Evolutionary conservation across 2,888 invertebrate species (phyloP).

Genomic region (Troides helena): DNA sequence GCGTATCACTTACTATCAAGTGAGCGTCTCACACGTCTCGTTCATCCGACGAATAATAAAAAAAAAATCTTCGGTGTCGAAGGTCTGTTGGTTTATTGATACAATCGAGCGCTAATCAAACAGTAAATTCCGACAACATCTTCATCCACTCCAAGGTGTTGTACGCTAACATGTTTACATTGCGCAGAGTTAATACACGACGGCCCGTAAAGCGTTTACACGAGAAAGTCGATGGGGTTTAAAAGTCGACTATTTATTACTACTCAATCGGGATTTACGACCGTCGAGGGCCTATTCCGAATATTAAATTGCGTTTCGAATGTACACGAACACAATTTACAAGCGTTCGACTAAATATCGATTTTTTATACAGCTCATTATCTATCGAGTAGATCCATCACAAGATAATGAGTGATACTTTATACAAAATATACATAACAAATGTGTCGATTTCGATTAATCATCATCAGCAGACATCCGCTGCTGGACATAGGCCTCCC

Average conservation of each 20-base stretch:
- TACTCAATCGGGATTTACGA: slow-evolving; percentile 47
- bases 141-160: slow-evolving; percentile 24
- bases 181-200: slow-evolving; percentile 8
- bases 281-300: slow-evolving; percentile 41
- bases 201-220: slow-evolving; percentile 31
- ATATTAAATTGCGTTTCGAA: slow-evolving; percentile 42
- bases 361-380: no score
- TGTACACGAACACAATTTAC: slow-evolving; percentile 26
- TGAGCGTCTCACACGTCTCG: no score
- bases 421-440: no score
- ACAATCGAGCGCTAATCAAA: slow-evolving; percentile 2
- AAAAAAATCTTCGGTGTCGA: no score
- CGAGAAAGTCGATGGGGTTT: slow-evolving; percentile 42
- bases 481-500: no score
- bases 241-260: slow-evolving; percentile 48
- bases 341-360: background rate
- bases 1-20: no score
- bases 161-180: slow-evolving; percentile 16
- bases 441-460: no score
- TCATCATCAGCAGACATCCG: no score
- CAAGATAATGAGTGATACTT: no score
- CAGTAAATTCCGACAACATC: slow-evolving; percentile 8
- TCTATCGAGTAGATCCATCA: no score
- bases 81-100: slow-evolving; percentile 3
- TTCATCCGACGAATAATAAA: no score